Conservation (phyloP, 2,113 vertebrate species). For the Budorcas taxicolor region DNA sequence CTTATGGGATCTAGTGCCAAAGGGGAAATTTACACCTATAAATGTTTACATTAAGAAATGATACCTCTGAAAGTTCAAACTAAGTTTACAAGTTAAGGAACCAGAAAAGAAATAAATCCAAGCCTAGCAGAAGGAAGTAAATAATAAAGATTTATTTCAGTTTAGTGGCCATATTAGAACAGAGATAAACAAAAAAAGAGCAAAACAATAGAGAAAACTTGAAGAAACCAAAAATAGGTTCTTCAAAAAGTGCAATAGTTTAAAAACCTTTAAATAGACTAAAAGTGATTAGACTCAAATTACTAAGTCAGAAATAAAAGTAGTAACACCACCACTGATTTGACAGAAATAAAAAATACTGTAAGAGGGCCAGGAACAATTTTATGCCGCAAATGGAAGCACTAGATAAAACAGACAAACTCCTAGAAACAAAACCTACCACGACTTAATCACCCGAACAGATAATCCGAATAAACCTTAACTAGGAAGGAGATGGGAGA, state of each 20-base stretch:
- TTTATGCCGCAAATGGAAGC: neutral
- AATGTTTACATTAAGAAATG: neutral
- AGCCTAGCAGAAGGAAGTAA: neutral
- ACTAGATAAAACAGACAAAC: neutral
- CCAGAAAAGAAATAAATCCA: neutral
- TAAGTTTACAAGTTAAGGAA: neutral
- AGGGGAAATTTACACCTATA: neutral
- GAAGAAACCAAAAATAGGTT: neutral
- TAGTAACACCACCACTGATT: neutral
- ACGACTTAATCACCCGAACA: neutral
- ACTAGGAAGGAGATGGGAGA: neutral
- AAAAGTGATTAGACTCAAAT: neutral
- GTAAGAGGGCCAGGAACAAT: neutral
- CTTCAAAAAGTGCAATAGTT: neutral
- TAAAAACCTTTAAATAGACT: neutral
- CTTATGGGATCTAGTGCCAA: neutral
- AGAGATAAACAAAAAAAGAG: neutral
- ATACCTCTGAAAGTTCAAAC: neutral
- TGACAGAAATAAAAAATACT: neutral
- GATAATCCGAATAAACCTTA: neutral
- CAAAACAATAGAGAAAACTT: neutral
- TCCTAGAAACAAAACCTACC: neutral
- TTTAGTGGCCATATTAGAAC: neutral
- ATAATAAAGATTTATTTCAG: neutral
- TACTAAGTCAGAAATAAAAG: neutral